Conservation (phyloP, 2,113 vertebrate species). For the Cranoglanis bouderius region DNA sequence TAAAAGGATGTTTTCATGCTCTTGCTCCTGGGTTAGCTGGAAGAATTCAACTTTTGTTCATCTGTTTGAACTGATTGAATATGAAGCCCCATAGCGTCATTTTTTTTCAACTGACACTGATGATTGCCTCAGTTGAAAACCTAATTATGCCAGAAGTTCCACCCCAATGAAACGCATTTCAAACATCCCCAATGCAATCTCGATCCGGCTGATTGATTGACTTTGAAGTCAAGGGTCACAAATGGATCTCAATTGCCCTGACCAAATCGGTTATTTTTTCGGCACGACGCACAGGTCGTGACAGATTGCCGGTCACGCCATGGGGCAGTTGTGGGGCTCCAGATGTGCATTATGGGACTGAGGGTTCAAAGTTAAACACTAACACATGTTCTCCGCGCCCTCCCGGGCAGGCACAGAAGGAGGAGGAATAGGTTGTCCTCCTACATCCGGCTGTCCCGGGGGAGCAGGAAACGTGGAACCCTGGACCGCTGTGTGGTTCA, state of each 20-base stretch:
- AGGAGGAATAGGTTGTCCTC: conserved; percentile 56
- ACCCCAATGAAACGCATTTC: conserved; percentile 34
- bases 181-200: conserved; percentile 37
- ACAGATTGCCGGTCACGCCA: conserved; percentile 64
- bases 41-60: conserved; percentile 24
- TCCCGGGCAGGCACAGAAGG: conserved; percentile 56
- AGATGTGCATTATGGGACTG: conserved; percentile 65
- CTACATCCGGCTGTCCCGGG: conserved; percentile 57
- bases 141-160: conserved; percentile 43
- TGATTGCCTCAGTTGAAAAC: conserved; percentile 43
- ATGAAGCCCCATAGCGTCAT: neutral
- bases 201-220: conserved; percentile 42
- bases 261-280: conserved; percentile 65
- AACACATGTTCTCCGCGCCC: conserved; percentile 54
- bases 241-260: conserved; percentile 44
- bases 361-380: conserved; percentile 59
- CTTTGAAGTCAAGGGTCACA: conserved; percentile 53
- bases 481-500: conserved; percentile 57
- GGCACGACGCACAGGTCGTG: conserved; percentile 62
- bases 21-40: neutral
- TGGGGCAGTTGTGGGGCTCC: conserved; percentile 61
- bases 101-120: conserved; percentile 36
- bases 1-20: neutral
- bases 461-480: conserved; percentile 61
- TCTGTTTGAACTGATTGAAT: neutral